These are phyloP conservation scores for Serranus cabrilla DNA, from an alignment of 2,797 vertebrate species.

Conservation along the genomic window DNA sequence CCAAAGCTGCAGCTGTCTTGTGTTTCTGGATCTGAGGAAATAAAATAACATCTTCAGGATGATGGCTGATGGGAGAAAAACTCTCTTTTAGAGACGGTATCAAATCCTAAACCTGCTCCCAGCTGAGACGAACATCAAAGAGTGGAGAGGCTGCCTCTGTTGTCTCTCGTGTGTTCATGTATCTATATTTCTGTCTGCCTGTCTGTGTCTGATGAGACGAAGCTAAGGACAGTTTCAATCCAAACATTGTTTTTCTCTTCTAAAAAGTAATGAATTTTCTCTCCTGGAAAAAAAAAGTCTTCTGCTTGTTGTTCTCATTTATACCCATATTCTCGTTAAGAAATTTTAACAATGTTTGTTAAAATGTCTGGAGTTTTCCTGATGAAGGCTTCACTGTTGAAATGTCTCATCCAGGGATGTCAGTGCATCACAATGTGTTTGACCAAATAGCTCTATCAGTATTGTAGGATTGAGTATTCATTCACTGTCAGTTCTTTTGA, in stretches of 20 bases:
- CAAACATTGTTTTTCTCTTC: background rate
- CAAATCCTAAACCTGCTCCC: conserved; percentile 53
- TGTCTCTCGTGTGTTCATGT: conserved; percentile 25
- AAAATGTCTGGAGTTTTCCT: background rate
- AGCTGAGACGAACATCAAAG: conserved; percentile 60
- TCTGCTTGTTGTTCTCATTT: background rate
- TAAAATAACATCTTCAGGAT: conserved; percentile 40
- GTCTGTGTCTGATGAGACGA: conserved; percentile 24
- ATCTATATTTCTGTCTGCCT: conserved; percentile 33
- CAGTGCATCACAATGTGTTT: background rate
- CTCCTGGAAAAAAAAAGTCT: background rate
- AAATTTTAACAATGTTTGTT: background rate
- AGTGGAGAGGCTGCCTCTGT: conserved; percentile 14
- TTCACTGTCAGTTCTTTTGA: too few species aligned
- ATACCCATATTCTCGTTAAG: background rate
- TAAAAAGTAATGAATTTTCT: conserved; percentile 8
- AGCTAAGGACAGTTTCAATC: conserved; percentile 26
- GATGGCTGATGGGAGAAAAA: background rate
- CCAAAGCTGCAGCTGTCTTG: conserved; percentile 17
- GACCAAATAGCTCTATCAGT: background rate
- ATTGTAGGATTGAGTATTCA: too few species aligned
- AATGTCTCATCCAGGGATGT: background rate
- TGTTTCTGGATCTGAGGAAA: conserved; percentile 40
- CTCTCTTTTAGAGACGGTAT: conserved; percentile 31
- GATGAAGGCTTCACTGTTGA: background rate